These are phyloP conservation scores for Pseudorhiza aurosa DNA, from an alignment of 30 jellyfish, hydroid and myxozoan genomes.

Conservation along the genomic window DNA sequence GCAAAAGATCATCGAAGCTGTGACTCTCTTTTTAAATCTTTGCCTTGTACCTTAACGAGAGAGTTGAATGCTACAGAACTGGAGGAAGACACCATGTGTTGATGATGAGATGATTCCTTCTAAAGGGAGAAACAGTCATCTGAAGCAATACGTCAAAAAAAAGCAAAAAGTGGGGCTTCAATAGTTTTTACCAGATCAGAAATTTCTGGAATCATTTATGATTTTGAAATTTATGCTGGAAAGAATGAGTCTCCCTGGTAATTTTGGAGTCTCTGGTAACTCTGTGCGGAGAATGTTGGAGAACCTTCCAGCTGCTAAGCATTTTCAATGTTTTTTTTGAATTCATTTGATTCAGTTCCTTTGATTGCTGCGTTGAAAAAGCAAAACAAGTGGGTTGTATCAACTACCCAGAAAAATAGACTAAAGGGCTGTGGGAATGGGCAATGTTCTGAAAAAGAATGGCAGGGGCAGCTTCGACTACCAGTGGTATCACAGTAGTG, in stretches of 20 bases:
- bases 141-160: slow-evolving; percentile 6
- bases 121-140: slow-evolving; percentile 11
- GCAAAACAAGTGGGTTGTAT: slow-evolving; percentile 36
- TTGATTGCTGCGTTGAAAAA: slow-evolving; percentile 39
- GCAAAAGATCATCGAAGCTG: slow-evolving; percentile 7
- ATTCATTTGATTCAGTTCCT: slow-evolving; percentile 41
- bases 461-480: slow-evolving; percentile 66
- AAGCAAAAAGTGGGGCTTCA: slow-evolving; percentile 4
- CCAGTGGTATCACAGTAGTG: slow-evolving; percentile 52
- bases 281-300: neutral
- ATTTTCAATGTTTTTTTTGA: too few species aligned
- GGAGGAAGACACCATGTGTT: neutral
- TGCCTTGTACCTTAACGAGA: neutral
- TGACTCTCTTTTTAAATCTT: slow-evolving; percentile 9
- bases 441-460: slow-evolving; percentile 23
- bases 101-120: slow-evolving; percentile 8
- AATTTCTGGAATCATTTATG: slow-evolving; percentile 26
- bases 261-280: slow-evolving; percentile 26
- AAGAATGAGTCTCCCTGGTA: slow-evolving; percentile 17
- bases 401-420: slow-evolving; percentile 56
- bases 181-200: slow-evolving; percentile 27
- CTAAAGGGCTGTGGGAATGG: slow-evolving; percentile 41
- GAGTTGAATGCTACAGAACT: neutral
- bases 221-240: slow-evolving; percentile 23
- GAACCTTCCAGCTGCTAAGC: slow-evolving; percentile 13